Evolutionary conservation across 2,888 invertebrate genomes (phyloP).

Genomic region (Ceramica pisi): DNA sequence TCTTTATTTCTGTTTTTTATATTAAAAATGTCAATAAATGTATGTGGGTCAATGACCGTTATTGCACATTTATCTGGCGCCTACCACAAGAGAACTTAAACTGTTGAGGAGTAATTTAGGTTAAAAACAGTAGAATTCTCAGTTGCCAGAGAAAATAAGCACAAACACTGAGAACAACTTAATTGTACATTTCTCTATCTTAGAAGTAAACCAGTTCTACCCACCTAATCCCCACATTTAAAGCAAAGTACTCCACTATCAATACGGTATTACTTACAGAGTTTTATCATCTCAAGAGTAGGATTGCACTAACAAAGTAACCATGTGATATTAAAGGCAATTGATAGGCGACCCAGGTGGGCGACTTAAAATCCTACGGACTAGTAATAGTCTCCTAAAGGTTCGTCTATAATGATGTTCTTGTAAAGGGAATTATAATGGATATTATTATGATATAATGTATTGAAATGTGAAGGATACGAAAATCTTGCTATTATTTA

Average conservation of each 20-base stretch:
- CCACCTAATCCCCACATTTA: conserved; percentile 19
- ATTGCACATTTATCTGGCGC: too few species aligned
- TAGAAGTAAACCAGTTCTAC: background rate
- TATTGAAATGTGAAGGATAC: conserved; percentile 37
- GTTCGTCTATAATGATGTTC: conserved; percentile 53
- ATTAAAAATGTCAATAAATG: too few species aligned
- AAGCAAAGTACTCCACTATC: conserved; percentile 30
- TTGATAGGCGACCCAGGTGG: conserved; percentile 75
- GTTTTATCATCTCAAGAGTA: conserved; percentile 54
- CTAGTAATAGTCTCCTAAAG: conserved; percentile 65
- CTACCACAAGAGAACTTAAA: too few species aligned
- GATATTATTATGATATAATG: conserved; percentile 25
- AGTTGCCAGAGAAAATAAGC: too few species aligned
- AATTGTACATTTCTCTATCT: too few species aligned
- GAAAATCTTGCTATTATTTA: conserved; percentile 15
- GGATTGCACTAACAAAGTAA: conserved; percentile 67
- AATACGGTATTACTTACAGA: conserved; percentile 56
- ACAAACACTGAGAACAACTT: background rate
- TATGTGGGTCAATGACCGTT: too few species aligned
- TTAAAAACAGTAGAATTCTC: too few species aligned
- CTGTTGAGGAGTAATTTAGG: too few species aligned
- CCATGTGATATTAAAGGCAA: conserved; percentile 76
- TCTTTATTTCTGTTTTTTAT: too few species aligned
- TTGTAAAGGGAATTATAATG: conserved; percentile 35
- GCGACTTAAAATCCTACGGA: conserved; percentile 70